These are phyloP conservation scores for Pristionchus japonicus DNA, from an alignment of 2,888 invertebrate species.

Conservation along the genomic window DNA sequence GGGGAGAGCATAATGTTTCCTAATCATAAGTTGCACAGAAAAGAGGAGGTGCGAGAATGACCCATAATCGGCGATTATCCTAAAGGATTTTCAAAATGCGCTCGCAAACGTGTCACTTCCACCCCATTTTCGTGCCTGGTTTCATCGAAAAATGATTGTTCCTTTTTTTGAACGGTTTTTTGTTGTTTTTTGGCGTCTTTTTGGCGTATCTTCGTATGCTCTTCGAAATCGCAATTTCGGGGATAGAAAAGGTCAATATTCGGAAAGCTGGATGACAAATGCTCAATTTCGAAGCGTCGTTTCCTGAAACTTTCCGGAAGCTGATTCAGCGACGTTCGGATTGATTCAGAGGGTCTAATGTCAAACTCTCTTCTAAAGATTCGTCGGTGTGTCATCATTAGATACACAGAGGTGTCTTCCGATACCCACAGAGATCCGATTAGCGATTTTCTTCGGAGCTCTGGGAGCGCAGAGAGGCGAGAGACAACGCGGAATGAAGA, in stretches of 20 bases:
- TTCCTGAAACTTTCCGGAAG: too few relatives aligned
- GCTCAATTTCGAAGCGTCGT: background rate
- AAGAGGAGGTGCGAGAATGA: background rate
- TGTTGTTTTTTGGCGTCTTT: too few relatives aligned
- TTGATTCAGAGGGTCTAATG: background rate
- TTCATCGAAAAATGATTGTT: background rate
- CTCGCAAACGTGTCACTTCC: background rate
- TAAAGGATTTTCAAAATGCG: constrained; percentile 2
- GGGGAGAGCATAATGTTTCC: background rate
- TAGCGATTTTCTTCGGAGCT: background rate
- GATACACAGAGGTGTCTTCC: background rate
- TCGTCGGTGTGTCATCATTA: background rate
- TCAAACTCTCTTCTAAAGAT: background rate
- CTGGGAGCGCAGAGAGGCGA: background rate
- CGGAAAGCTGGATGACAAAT: background rate
- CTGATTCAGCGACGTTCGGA: too few relatives aligned
- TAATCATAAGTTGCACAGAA: background rate
- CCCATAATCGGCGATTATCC: background rate
- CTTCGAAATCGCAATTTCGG: too few relatives aligned
- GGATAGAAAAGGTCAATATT: too few relatives aligned
- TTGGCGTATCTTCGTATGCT: too few relatives aligned
- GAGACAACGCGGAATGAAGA: too few relatives aligned
- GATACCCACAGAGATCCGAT: background rate
- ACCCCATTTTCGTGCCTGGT: background rate
- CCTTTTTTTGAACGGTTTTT: background rate